phyloP scores from a whole-genome alignment of 2,888 invertebrate genomes.

The Tubiluchus corallicola region DNA sequence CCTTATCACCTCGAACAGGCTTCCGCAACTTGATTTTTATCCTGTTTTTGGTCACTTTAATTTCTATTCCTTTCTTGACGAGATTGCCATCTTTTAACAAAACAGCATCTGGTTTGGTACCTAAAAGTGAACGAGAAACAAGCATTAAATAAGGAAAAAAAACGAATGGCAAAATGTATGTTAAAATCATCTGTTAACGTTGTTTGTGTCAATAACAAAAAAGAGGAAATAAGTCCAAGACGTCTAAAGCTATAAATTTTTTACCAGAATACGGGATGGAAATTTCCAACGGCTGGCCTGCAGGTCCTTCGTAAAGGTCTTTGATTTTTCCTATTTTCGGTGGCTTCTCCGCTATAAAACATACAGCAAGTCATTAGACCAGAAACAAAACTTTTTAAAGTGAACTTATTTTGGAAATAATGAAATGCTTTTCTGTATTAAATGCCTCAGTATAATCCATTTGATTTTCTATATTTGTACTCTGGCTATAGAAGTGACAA shows the following conservation, averaged over 20 bases:
- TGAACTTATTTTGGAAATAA: no score
- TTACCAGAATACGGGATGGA: constrained; percentile 1
- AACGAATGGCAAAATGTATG: neutral
- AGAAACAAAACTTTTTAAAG: no score
- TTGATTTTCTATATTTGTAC: no score
- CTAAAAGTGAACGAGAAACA: no score
- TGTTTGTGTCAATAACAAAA: constrained; percentile 1
- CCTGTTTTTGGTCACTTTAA: neutral
- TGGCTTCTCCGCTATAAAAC: constrained; percentile 3
- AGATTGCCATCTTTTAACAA: neutral
- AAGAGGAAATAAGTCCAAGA: constrained; percentile 1
- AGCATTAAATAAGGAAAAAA: no score
- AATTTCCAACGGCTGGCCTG: constrained; percentile 1
- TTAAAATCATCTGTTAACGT: constrained; percentile 1
- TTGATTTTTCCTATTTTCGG: constrained; percentile 3
- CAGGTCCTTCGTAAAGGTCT: neutral
- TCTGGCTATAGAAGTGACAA: no score
- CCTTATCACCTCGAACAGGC: neutral
- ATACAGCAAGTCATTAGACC: no score
- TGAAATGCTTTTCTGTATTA: no score
- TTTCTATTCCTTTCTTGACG: neutral
- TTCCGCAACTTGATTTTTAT: neutral
- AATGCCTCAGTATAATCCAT: no score
- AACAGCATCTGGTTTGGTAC: constrained; percentile 1
- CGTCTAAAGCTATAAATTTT: constrained; percentile 5